Base-by-base conservation (phyloP, 64 coral and sea anemone species). In the Stichodactyla mertensii region DNA sequence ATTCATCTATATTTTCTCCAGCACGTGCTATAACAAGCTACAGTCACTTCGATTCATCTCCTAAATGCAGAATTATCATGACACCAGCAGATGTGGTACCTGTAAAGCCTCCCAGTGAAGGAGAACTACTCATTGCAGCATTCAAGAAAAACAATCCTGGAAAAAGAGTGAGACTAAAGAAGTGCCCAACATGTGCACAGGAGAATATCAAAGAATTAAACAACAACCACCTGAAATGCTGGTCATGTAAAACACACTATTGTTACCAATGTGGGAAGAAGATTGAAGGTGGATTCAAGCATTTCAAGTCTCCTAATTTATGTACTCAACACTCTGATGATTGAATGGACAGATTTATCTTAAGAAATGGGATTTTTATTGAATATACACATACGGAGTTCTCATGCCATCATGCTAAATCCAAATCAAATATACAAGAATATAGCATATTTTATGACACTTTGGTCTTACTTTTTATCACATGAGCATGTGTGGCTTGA, bases 161-260 rank as follows among this genome's bases (percentile, higher is more conserved):
- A 83, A 86, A 53, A 56, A 59, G 10, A 71, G 16, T 92, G 26
- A 88, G 71, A 52, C 60, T 77, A 78, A 52, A 85, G 52, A 77
- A 88, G 24, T 99, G 97, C 74, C 93, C 93, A 51, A 82, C 86
- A 23, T 99, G 96, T 69, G 85, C 86, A 55, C 97, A 99, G 88
- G 95, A 85, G 15, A 95, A 92, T 55, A 61, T 99, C 8, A 99
- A 95, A 64, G 86, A 77, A 23, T 77, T 82, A 1, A 90, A 64
- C 19, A 99, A 99, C 51, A 99, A 99, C 57, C 91, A 92, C 45
- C 51, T 99, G 6, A 92, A 88, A 83, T 99, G 97, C n/a, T 99
- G 93, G 97, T 86, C 97, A 26, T 99, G 97, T 87, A 99, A 95
- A 82, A 90, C 82, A 61, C 66, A 88, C 10, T 99, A 95, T 79